Percentiles rank a stretch among this genome's conserved stretches.
Evolutionary conservation across 2,888 invertebrate genomes (phyloP).

Genomic region (Hetaerina titia): DNA sequence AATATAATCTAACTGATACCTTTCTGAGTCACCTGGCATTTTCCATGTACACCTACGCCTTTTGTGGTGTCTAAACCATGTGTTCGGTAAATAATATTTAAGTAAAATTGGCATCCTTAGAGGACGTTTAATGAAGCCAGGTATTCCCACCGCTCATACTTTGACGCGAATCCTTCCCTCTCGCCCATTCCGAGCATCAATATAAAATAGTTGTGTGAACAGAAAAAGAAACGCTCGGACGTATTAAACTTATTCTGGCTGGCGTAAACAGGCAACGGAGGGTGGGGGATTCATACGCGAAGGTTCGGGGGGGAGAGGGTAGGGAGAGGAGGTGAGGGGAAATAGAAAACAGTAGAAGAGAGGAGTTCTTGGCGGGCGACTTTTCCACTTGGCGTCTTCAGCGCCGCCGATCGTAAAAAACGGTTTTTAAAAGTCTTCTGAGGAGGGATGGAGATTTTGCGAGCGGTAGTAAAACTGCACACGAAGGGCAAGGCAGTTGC

Average conservation of each 20-base stretch:
- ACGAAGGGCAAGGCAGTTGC: constrained; percentile 37
- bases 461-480: constrained; percentile 60
- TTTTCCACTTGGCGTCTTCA: constrained; percentile 34
- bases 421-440: constrained; percentile 56
- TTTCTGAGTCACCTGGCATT: too few relatives aligned
- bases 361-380: not conserved
- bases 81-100: too few relatives aligned
- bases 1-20: too few relatives aligned
- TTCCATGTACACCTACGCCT: too few relatives aligned
- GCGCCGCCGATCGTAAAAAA: constrained; percentile 45
- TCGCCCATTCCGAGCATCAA: not conserved
- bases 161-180: not conserved
- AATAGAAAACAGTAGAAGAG: constrained; percentile 15
- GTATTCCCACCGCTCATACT: not conserved
- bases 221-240: not conserved
- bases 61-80: too few relatives aligned
- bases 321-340: not conserved
- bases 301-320: not conserved
- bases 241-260: not conserved
- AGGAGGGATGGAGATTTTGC: constrained; percentile 14
- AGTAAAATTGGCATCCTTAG: too few relatives aligned
- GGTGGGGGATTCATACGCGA: not conserved
- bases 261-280: not conserved
- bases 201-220: not conserved
- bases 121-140: not conserved